Evolutionary conservation across 2,888 invertebrate species (phyloP).

Genomic region (Strigamia crassipes): DNA sequence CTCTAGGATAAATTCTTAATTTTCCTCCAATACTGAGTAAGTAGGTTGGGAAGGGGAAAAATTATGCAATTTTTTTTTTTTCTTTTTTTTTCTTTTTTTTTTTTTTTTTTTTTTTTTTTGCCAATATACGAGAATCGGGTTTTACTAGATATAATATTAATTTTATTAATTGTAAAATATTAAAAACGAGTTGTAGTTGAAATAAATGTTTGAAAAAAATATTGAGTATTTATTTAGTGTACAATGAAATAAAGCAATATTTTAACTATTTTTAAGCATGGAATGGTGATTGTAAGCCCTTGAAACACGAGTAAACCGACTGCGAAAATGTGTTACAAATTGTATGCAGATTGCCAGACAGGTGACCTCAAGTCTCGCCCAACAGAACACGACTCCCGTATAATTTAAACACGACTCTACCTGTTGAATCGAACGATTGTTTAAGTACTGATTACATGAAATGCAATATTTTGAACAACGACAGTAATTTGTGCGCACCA

Average conservation of each 20-base stretch:
- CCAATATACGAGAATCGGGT: neutral
- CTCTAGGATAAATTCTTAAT: neutral
- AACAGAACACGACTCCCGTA: neutral
- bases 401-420: neutral
- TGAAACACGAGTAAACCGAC: neutral
- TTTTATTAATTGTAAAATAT: neutral
- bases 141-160: conserved; percentile 5
- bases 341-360: conserved; percentile 15
- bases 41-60: neutral
- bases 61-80: neutral
- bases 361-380: neutral
- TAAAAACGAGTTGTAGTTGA: neutral
- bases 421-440: neutral
- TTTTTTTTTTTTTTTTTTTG: neutral
- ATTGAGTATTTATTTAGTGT: neutral
- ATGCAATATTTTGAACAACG: neutral
- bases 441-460: neutral
- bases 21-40: neutral
- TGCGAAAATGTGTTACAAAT: conserved; percentile 18
- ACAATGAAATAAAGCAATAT: too few species aligned
- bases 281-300: neutral
- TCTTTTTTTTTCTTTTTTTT: neutral
- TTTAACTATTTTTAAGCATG: neutral
- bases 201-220: neutral
- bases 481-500: neutral